A percentile compares a stretch with the other conserved stretches of the same genome.
phyloP scores from a whole-genome alignment of 2,888 invertebrate species.

The Oscheius sp. region DNA sequence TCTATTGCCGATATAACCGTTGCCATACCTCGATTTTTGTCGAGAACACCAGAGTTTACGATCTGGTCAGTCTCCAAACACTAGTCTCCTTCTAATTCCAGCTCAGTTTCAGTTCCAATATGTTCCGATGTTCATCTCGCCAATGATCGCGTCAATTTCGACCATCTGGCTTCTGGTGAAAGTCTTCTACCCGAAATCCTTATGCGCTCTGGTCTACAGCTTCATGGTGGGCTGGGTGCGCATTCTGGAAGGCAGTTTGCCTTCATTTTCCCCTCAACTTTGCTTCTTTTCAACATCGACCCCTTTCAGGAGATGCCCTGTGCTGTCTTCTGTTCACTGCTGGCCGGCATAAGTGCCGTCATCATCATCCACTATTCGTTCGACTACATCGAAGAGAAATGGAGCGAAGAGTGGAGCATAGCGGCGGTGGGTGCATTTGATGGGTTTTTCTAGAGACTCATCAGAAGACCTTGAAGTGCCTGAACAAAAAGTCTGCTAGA shows the following conservation, averaged over 20 bases:
- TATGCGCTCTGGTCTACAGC: constrained; percentile 59
- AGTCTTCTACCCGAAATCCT: constrained; percentile 50
- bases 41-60: constrained; percentile 21
- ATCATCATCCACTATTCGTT: constrained; percentile 70
- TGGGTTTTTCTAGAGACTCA: too few relatives aligned
- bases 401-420: constrained; percentile 67
- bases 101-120: constrained; percentile 51
- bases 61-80: constrained; percentile 12
- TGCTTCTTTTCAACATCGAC: background rate
- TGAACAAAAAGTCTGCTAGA: too few relatives aligned
- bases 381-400: constrained; percentile 54
- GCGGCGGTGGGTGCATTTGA: constrained; percentile 52
- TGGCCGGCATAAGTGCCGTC: constrained; percentile 66
- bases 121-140: constrained; percentile 60
- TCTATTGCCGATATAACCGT: constrained; percentile 56
- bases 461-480: too few relatives aligned
- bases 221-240: constrained; percentile 58
- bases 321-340: constrained; percentile 65
- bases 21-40: constrained; percentile 37
- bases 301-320: constrained; percentile 67
- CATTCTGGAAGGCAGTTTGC: constrained; percentile 9
- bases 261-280: background rate
- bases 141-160: constrained; percentile 58
- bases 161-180: constrained; percentile 62
- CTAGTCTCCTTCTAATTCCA: background rate